Evolutionary conservation across 2,797 vertebrate genomes (phyloP), one percentile per base, ranked within the genome.

Genomic region (Salmo trutta): DNA sequence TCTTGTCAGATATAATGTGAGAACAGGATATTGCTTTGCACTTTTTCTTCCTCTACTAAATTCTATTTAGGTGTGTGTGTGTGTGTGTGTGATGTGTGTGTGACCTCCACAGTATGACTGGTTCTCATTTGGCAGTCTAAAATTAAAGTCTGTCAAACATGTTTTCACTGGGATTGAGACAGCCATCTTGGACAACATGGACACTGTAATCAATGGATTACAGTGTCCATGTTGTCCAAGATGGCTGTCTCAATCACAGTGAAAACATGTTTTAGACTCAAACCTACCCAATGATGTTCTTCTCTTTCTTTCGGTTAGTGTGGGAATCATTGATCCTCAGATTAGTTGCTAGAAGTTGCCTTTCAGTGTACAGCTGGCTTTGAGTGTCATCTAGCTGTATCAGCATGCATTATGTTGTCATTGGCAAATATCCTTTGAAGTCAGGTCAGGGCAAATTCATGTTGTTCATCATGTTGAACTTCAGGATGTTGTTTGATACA

Each of bases 1-100:
- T n/a, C 69, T 21, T 71, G 69, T 71, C 69, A 52, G 66, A 68
- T 68, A 33, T 52, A 71, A 71, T 24, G n/a, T 71, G 69, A 71
- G 47, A 71, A 27, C 69, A 52, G 69, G 69, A 71, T 71, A 41
- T 71, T 71, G 69, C 69, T 52, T 71, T 71, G 21, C 36, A 47
- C 31, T 66, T 66, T 66, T 67, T 67, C 65, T 33, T 29, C 14
- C 29, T 31, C 21, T 67, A 12, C 29, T 14, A 67, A 67, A 19
- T 33, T 16, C 3, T 16, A 67, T 67, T 67, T 31, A 29, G 65
- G 27, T 31, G 65, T 31, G 56, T 24, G 24, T 24, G 56, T 24
- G 24, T 24, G 24, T 24, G 24, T 66, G 12, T 66, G 64, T 66
- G 12, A 6, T 70, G 33, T 47, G 68, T n/a, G 21, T 52, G 33